Evolutionary conservation across 2,113 vertebrate species (phyloP).

Genomic region (Ploceus nigricollis): DNA sequence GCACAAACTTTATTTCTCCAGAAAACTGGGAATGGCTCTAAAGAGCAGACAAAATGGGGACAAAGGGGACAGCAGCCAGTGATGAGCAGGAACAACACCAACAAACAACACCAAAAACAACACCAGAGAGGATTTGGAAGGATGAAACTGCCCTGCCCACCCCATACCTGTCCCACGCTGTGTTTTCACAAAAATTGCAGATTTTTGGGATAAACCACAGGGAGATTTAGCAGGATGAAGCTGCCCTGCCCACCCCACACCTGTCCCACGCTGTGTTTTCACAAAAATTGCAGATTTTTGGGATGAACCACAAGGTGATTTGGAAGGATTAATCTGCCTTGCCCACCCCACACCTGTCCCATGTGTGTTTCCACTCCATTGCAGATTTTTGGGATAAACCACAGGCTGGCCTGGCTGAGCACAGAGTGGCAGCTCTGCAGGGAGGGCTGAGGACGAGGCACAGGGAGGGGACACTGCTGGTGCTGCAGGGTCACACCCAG

Average conservation of each 20-base stretch:
- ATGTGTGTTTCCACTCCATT: too few species aligned
- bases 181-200: accelerated
- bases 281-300: too few species aligned
- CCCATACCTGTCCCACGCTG: neutral
- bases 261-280: too few species aligned
- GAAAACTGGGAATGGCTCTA: neutral
- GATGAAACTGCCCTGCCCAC: neutral
- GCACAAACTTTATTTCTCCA: neutral
- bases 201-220: neutral
- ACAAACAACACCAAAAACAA: accelerated
- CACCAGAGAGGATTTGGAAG: neutral
- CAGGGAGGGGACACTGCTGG: neutral
- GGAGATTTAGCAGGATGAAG: too few species aligned
- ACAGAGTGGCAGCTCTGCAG: neutral
- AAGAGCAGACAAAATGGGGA: neutral
- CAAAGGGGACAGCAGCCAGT: neutral
- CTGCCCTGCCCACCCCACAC: too few species aligned
- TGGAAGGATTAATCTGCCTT: too few species aligned
- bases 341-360: too few species aligned
- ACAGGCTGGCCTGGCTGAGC: neutral
- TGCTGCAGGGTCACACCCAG: slow-evolving; percentile 78
- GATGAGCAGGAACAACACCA: neutral
- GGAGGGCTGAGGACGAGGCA: neutral
- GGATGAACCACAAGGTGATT: too few species aligned
- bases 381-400: too few species aligned